Conservation (phyloP, 1,140 invertebrate species). For the Procambarus clarkii region DNA sequence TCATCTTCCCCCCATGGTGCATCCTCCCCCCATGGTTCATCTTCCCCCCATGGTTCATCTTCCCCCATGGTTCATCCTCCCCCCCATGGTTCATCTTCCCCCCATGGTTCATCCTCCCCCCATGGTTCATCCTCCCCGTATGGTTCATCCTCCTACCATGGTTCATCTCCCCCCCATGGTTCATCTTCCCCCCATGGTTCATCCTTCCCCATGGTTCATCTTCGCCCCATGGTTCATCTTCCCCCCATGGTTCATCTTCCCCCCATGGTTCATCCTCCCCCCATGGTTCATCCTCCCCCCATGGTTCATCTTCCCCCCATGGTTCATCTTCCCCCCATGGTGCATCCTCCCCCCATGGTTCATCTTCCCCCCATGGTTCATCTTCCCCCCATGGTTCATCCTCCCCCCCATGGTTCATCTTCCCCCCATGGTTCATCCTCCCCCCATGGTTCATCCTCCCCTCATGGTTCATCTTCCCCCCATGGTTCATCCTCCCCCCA, state of each 20-base stretch:
- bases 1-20: no score
- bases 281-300: no score
- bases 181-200: neutral
- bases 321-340: no score
- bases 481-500: no score
- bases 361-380: neutral
- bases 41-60: no score
- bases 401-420: neutral
- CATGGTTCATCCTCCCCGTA: neutral
- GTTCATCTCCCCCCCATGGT: neutral
- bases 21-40: no score
- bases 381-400: neutral
- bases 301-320: no score
- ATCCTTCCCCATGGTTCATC: no score
- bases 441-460: no score
- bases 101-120: no score
- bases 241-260: neutral
- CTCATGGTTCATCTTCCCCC: neutral
- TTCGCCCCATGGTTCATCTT: neutral
- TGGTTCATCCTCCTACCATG: neutral
- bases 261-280: no score
- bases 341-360: no score
- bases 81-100: neutral
- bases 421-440: neutral
- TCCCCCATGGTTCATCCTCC: neutral